These are phyloP conservation scores for Adela reaumurella DNA, from an alignment of 2,888 invertebrate genomes.

Conservation along the genomic window DNA sequence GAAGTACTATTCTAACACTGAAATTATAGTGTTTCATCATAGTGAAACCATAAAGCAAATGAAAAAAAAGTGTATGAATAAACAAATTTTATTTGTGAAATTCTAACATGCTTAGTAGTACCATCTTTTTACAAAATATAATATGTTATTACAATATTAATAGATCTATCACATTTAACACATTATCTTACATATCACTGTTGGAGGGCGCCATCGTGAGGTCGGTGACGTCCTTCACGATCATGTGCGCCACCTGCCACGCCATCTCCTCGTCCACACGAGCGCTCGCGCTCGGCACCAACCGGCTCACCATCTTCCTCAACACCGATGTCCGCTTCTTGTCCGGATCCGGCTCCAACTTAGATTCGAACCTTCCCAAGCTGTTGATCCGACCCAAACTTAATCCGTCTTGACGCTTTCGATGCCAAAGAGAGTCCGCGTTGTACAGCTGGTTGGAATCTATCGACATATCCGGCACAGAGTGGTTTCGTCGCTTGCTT, in stretches of 20 bases:
- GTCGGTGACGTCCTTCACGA: constrained; percentile 90
- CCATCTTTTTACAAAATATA: constrained; percentile 7
- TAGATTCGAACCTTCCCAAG: constrained; percentile 87
- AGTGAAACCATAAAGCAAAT: no score
- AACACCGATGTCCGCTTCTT: constrained; percentile 44
- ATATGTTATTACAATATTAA: constrained; percentile 18
- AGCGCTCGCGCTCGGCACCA: constrained; percentile 79
- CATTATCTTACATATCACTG: constrained; percentile 24
- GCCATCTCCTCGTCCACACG: constrained; percentile 94
- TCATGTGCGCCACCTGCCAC: constrained; percentile 96
- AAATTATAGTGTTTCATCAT: no score
- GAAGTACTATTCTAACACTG: no score
- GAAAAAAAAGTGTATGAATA: constrained; percentile 8
- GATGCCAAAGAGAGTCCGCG: constrained; percentile 85
- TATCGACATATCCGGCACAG: constrained; percentile 69
- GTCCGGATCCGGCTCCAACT: constrained; percentile 77
- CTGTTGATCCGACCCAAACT: constrained; percentile 85
- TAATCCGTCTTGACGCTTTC: constrained; percentile 69
- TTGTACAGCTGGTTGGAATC: constrained; percentile 79
- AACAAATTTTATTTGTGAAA: constrained; percentile 15
- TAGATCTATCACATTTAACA: constrained; percentile 5
- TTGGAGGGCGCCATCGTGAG: constrained; percentile 68
- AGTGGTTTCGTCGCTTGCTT: constrained; percentile 45
- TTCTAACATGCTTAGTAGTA: constrained; percentile 4
- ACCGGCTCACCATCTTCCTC: constrained; percentile 66